Percentiles rank a stretch among this genome's conserved stretches.
Conservation (phyloP, 2,113 vertebrate species). For the Hypanus sabinus region DNA sequence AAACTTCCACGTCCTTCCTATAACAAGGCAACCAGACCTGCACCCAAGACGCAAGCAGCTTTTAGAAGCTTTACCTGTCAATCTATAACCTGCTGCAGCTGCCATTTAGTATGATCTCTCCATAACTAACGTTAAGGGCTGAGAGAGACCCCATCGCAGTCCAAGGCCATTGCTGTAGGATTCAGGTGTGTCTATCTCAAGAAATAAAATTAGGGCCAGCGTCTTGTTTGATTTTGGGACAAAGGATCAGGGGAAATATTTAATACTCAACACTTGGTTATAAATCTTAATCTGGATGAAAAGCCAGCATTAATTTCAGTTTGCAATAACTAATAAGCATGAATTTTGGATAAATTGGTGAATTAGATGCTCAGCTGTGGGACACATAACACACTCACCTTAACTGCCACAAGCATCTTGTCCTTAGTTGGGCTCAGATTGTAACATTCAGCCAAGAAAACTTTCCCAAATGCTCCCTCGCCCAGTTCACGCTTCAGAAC, state of each 20-base stretch:
- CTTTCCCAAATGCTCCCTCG: constrained; percentile 96
- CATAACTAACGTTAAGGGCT: background rate
- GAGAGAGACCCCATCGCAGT: background rate
- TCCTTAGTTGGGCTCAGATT: constrained; percentile 93
- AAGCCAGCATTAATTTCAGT: background rate
- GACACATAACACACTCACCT: constrained; percentile 60
- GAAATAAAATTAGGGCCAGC: too few relatives aligned
- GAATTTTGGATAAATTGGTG: background rate
- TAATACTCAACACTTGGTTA: background rate
- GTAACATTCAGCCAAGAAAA: constrained; percentile 97
- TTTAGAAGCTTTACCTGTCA: background rate
- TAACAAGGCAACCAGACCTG: too few relatives aligned
- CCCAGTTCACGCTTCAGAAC: constrained; percentile 93
- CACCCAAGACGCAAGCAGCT: too few relatives aligned
- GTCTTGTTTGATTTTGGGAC: background rate
- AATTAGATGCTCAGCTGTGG: background rate
- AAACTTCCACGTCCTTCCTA: too few relatives aligned
- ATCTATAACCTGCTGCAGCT: background rate
- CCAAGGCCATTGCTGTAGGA: background rate
- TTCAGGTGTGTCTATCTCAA: background rate
- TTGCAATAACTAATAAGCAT: background rate
- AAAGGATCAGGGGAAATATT: background rate
- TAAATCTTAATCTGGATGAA: background rate
- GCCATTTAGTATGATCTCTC: background rate
- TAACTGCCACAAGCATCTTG: constrained; percentile 95